Percentiles rank a stretch among this genome's conserved stretches.
These are phyloP conservation scores for Arnoldichthys spilopterus DNA, from an alignment of 2,797 vertebrate genomes.

Conservation along the genomic window DNA sequence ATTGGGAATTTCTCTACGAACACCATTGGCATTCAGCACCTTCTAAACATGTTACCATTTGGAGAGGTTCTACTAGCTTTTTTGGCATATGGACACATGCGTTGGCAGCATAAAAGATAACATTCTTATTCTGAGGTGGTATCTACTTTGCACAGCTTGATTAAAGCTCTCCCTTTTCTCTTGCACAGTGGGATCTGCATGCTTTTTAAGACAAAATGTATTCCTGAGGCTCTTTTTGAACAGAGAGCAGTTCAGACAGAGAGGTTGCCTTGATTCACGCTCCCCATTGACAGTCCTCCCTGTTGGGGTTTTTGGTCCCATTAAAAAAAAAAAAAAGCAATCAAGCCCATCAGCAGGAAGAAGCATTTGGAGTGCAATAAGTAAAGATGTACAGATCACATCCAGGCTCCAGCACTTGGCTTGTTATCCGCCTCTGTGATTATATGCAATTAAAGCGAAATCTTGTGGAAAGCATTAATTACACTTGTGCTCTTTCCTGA, in stretches of 20 bases:
- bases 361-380: background rate
- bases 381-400: background rate
- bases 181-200: background rate
- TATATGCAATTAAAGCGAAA: slow-evolving; percentile 5
- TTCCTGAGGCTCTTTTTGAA: background rate
- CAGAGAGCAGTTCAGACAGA: background rate
- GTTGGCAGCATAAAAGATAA: background rate
- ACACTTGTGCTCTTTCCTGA: background rate
- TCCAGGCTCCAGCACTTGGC: background rate
- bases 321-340: background rate
- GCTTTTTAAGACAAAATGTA: background rate
- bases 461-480: slow-evolving; percentile 4
- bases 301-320: background rate
- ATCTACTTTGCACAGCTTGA: background rate
- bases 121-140: background rate
- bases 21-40: slow-evolving; percentile 9
- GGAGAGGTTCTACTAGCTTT: background rate
- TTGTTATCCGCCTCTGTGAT: slow-evolving; percentile 10
- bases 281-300: background rate
- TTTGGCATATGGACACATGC: background rate
- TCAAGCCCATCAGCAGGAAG: background rate
- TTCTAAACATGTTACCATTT: slow-evolving; percentile 9
- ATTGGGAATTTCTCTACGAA: slow-evolving; percentile 33
- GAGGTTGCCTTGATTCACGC: background rate
- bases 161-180: background rate